These are phyloP conservation scores for Numenius phaeopus DNA, from an alignment of 2,797 vertebrate genomes.

Conservation along the genomic window DNA sequence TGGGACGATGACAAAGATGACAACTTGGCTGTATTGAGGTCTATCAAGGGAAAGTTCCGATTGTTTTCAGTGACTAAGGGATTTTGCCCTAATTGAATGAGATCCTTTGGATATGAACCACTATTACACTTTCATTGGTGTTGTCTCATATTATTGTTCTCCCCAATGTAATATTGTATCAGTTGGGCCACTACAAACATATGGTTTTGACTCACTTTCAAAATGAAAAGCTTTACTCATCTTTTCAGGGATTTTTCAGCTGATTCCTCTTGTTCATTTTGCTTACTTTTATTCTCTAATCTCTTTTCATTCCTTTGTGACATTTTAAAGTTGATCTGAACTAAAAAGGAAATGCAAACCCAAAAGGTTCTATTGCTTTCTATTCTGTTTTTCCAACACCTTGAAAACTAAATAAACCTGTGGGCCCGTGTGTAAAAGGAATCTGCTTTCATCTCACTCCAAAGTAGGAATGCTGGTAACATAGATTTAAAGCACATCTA, in stretches of 20 bases:
- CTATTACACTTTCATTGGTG: not conserved
- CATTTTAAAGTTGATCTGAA: not conserved
- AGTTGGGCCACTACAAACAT: not conserved
- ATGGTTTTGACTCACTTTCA: not conserved
- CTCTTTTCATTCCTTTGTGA: not conserved
- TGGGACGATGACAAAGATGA: not conserved
- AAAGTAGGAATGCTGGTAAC: not conserved
- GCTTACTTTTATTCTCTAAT: not conserved
- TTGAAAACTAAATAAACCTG: not conserved
- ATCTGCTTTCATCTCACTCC: not conserved
- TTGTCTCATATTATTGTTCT: not conserved
- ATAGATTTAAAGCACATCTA: not conserved
- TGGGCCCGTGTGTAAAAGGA: not conserved
- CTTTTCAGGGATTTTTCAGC: not conserved
- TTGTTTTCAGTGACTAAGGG: not conserved
- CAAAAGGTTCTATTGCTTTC: not conserved
- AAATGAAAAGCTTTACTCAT: not conserved
- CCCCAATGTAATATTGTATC: not conserved
- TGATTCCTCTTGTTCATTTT: not conserved
- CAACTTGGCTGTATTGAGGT: not conserved
- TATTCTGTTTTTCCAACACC: not conserved
- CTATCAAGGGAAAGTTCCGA: not conserved
- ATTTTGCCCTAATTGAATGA: not conserved
- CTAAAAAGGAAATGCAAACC: not conserved
- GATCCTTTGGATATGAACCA: not conserved